Evolutionary conservation across 2,113 vertebrate genomes (phyloP).

Genomic region (Indicator maculatus): DNA sequence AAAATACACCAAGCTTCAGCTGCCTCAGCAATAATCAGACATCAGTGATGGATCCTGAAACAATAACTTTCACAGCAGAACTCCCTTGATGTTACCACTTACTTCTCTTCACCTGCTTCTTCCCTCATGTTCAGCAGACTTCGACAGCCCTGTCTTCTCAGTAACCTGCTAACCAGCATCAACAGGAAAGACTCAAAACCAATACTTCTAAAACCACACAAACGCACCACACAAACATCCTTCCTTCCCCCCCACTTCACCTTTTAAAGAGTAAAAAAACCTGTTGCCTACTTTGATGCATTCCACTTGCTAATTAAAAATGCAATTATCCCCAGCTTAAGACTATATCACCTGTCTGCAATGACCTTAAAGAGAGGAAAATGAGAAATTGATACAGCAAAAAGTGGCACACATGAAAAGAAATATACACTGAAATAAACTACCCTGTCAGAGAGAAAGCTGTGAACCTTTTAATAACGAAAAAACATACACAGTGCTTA

Average conservation of each 20-base stretch:
- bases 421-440: neutral
- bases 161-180: neutral
- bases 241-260: neutral
- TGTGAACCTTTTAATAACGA: neutral
- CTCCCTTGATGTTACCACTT: neutral
- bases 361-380: neutral
- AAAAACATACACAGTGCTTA: neutral
- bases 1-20: neutral
- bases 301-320: neutral
- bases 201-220: neutral
- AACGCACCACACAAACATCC: neutral
- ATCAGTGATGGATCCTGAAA: neutral
- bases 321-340: neutral
- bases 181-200: neutral
- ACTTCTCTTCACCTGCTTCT: neutral
- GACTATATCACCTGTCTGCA: neutral
- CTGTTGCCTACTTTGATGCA: neutral
- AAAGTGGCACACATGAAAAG: neutral
- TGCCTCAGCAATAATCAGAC: neutral
- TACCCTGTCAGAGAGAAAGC: neutral
- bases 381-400: neutral
- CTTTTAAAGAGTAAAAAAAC: neutral
- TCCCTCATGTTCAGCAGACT: neutral
- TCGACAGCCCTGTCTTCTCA: neutral
- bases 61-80: neutral